Evolutionary conservation across 2,797 vertebrate genomes (phyloP).

Genomic region (Euthynnus affinis): DNA sequence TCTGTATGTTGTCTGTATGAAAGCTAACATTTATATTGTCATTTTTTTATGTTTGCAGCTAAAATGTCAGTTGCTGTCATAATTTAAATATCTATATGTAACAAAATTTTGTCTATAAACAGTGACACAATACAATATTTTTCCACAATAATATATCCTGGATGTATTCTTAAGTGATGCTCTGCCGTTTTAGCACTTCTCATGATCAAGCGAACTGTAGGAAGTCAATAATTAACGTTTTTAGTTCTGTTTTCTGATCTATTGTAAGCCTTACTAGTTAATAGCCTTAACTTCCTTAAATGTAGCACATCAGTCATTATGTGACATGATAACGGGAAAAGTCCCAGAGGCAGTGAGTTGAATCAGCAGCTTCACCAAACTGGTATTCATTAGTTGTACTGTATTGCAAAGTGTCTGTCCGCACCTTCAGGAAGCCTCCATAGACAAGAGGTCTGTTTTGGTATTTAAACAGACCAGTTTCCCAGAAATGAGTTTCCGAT

Average conservation of each 20-base stretch:
- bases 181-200: too few species aligned
- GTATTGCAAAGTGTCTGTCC: not conserved
- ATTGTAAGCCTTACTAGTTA: not conserved
- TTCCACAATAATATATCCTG: not conserved
- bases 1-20: slow-evolving; percentile 18
- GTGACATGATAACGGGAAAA: not conserved
- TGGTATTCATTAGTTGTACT: not conserved
- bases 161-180: too few species aligned
- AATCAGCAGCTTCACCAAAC: not conserved
- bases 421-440: not conserved
- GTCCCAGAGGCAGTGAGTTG: not conserved
- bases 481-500: slow-evolving; percentile 1
- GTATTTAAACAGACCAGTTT: slow-evolving; percentile 4
- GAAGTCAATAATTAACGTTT: not conserved
- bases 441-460: not conserved
- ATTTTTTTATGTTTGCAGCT: slow-evolving; percentile 40
- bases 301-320: not conserved
- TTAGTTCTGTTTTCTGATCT: not conserved
- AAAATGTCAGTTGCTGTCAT: not conserved
- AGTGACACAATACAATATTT: not conserved
- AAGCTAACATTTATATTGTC: slow-evolving; percentile 2
- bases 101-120: too few species aligned
- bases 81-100: slow-evolving; percentile 46
- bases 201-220: not conserved
- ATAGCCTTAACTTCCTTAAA: not conserved